A percentile compares a stretch with the other conserved stretches of the same genome.
Conservation (phyloP, 1,140 invertebrate genomes). For the Panulirus ornatus region DNA sequence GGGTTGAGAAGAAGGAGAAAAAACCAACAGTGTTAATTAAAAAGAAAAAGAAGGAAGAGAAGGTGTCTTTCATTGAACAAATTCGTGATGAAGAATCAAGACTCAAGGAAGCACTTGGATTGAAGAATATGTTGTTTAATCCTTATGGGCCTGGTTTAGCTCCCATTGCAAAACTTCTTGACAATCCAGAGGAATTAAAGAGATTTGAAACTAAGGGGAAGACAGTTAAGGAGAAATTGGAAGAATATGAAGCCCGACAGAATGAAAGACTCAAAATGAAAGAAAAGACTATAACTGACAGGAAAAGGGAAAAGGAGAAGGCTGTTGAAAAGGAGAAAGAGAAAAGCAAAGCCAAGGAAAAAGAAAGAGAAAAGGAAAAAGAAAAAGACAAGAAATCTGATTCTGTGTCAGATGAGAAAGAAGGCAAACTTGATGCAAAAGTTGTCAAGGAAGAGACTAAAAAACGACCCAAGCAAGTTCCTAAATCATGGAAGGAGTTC, state of each 20-base stretch:
- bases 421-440: not conserved
- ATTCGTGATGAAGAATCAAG: conserved; percentile 64
- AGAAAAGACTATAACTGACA: conserved; percentile 20
- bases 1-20: conserved; percentile 2
- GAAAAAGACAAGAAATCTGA: conserved; percentile 43
- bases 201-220: conserved; percentile 64
- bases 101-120: conserved; percentile 62
- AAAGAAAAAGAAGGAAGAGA: conserved; percentile 74
- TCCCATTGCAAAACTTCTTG: conserved; percentile 56
- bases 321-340: conserved; percentile 13
- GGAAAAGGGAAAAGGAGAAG: conserved; percentile 39
- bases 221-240: conserved; percentile 36
- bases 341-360: not conserved
- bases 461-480: conserved; percentile 21
- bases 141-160: conserved; percentile 65
- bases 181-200: conserved; percentile 68
- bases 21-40: not conserved
- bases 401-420: not conserved
- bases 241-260: conserved; percentile 46
- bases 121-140: conserved; percentile 68
- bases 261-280: conserved; percentile 7
- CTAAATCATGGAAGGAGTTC: conserved; percentile 60
- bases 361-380: conserved; percentile 22
- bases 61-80: conserved; percentile 69
- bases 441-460: conserved; percentile 30